These are phyloP conservation scores for Takifugu rubripes DNA, from an alignment of 2,797 vertebrate genomes.

Conservation along the genomic window DNA sequence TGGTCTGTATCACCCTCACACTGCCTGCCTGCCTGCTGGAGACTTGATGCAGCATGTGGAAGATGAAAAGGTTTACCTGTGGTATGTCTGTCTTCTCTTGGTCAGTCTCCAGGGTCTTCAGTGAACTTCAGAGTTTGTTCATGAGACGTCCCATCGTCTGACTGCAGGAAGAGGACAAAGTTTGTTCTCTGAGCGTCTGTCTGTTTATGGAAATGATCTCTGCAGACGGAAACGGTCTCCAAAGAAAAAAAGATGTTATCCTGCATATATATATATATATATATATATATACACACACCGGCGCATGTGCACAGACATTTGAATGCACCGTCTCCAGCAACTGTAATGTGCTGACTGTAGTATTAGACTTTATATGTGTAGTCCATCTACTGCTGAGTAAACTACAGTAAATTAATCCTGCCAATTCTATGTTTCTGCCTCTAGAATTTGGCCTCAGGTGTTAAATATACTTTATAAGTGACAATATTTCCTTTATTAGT, in stretches of 20 bases:
- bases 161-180: conserved; percentile 11
- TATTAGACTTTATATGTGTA: too few species aligned
- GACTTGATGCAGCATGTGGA: too few species aligned
- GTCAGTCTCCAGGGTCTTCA: conserved; percentile 17
- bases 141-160: conserved; percentile 50
- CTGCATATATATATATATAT: conserved; percentile 3
- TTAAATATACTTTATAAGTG: too few species aligned
- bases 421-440: too few species aligned
- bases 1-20: too few species aligned
- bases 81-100: conserved; percentile 6
- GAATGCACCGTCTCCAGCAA: too few species aligned
- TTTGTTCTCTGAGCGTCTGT: conserved; percentile 30
- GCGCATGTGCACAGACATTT: not conserved
- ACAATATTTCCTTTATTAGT: too few species aligned
- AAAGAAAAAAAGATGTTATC: conserved; percentile 60
- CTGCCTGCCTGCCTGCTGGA: too few species aligned
- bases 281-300: conserved; percentile 5
- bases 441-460: too few species aligned
- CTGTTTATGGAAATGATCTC: conserved; percentile 60
- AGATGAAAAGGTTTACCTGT: conserved; percentile 18
- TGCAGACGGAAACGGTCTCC: conserved; percentile 41
- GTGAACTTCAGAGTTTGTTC: conserved; percentile 34
- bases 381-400: too few species aligned
- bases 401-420: too few species aligned
- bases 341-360: too few species aligned